A percentile compares a stretch with the other conserved stretches of the same genome.
Conservation (phyloP, 1,140 invertebrate species). For the Zaprionus camerounensis region DNA sequence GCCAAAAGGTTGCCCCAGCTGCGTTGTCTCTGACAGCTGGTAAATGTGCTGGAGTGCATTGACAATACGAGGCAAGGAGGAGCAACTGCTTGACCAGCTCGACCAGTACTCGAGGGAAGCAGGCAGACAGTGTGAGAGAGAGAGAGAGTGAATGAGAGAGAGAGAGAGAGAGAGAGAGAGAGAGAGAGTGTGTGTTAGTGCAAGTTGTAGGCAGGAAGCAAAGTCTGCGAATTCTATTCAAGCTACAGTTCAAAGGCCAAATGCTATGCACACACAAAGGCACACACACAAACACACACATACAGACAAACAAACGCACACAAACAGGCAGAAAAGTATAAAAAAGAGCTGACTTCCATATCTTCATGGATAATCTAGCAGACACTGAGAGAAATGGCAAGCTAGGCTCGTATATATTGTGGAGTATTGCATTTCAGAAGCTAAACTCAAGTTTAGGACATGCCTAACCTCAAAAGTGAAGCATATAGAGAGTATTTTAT, state of each 20-base stretch:
- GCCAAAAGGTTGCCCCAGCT: conserved; percentile 34
- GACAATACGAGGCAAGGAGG: conserved; percentile 59
- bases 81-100: conserved; percentile 63
- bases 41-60: conserved; percentile 79
- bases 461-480: too few species aligned
- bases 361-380: conserved; percentile 56
- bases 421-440: background rate
- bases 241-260: conserved; percentile 52
- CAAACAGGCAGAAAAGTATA: background rate
- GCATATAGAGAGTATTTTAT: too few species aligned
- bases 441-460: background rate
- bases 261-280: conserved; percentile 61
- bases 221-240: conserved; percentile 39
- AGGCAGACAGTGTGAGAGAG: background rate
- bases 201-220: conserved; percentile 34
- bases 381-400: background rate
- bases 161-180: conserved; percentile 10
- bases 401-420: background rate
- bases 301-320: background rate
- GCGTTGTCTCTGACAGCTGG: conserved; percentile 77
- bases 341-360: conserved; percentile 24
- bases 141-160: conserved; percentile 18
- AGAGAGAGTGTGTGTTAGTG: background rate
- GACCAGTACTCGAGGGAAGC: conserved; percentile 22
- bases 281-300: background rate